A percentile compares a stretch with the other conserved stretches of the same genome.
These are phyloP conservation scores for Dryobotodes eremita DNA, from an alignment of 2,888 invertebrate species.

Conservation along the genomic window DNA sequence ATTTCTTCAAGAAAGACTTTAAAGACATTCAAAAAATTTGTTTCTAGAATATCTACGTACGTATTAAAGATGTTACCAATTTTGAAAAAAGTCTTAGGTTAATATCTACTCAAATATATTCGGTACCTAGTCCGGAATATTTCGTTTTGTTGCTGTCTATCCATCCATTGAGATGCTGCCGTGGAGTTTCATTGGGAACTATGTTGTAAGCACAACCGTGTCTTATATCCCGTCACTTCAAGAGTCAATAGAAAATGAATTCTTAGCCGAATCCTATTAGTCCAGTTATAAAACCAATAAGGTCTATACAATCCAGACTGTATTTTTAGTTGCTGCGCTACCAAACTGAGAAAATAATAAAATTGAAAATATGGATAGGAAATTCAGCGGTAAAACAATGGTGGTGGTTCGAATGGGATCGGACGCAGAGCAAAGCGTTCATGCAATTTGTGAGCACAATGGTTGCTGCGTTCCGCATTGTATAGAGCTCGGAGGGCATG, in stretches of 20 bases:
- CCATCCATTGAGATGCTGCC: background rate
- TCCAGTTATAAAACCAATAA: background rate
- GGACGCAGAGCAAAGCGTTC: constrained; percentile 16
- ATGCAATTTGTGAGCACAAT: constrained; percentile 15
- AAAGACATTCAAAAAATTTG: background rate
- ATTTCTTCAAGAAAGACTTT: background rate
- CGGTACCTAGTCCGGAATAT: background rate
- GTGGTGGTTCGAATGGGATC: background rate
- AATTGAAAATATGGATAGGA: background rate
- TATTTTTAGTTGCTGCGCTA: background rate
- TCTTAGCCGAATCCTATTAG: background rate
- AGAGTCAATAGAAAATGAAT: background rate
- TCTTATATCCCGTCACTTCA: background rate
- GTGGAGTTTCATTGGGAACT: background rate
- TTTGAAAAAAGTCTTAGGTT: background rate
- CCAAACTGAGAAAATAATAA: background rate
- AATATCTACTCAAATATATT: background rate
- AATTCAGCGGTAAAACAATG: constrained; percentile 3
- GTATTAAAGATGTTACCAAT: background rate
- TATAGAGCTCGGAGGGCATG: background rate
- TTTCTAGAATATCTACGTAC: background rate
- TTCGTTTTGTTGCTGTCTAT: background rate
- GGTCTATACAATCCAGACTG: background rate
- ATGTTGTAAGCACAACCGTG: background rate
- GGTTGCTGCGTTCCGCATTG: constrained; percentile 4